Conservation (phyloP, 1,140 invertebrate genomes). For the Lordiphosa collinella region DNA sequence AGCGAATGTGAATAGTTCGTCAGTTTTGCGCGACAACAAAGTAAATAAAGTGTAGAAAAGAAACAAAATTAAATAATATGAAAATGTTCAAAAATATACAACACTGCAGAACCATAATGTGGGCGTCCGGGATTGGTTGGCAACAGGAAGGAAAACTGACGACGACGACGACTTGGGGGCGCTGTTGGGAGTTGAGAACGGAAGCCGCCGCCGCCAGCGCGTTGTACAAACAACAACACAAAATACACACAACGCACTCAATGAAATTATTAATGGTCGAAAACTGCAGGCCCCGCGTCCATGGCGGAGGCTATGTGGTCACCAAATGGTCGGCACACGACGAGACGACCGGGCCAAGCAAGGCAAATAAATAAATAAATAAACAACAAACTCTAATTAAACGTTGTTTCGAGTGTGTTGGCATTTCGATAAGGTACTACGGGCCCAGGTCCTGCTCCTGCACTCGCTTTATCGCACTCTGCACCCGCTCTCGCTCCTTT, state of each 20-base stretch:
- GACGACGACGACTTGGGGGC: constrained; percentile 5
- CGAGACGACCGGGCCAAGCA: not conserved
- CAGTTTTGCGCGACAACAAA: constrained; percentile 29
- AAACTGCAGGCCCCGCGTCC: constrained; percentile 44
- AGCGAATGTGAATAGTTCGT: constrained; percentile 22
- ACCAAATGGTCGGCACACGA: constrained; percentile 33
- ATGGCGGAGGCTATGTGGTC: constrained; percentile 15
- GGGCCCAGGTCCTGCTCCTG: constrained; percentile 26
- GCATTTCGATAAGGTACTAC: constrained; percentile 58
- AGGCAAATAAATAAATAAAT: constrained; percentile 67
- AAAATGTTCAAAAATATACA: constrained; percentile 47
- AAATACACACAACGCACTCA: constrained; percentile 36
- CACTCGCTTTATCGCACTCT: constrained; percentile 23
- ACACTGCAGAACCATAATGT: constrained; percentile 3
- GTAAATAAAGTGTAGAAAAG: constrained; percentile 9
- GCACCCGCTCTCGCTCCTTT: not conserved
- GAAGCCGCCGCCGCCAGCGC: constrained; percentile 38
- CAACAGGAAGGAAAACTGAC: constrained; percentile 12
- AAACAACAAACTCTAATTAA: constrained; percentile 76
- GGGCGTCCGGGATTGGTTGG: not conserved
- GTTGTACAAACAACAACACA: constrained; percentile 13
- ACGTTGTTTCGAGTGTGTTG: constrained; percentile 51
- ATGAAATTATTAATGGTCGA: constrained; percentile 74
- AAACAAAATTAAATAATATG: constrained; percentile 42
- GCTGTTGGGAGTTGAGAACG: constrained; percentile 21